Percentiles rank a stretch among this genome's conserved stretches.
phyloP scores from a whole-genome alignment of 1,140 invertebrate species.

The Bombus pascuorum region DNA sequence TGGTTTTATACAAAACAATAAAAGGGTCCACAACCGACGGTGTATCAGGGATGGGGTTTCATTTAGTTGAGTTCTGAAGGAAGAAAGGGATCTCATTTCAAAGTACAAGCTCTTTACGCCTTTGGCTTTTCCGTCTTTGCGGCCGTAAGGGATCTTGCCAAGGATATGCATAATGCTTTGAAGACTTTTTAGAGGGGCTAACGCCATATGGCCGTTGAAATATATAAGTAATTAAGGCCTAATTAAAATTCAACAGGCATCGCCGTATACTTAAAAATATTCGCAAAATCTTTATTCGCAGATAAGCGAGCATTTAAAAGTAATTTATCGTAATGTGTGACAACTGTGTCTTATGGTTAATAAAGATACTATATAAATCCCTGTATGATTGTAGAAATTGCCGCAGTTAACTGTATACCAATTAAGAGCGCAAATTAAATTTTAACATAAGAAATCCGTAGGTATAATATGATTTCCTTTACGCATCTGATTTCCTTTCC shows the following conservation, averaged over 20 bases:
- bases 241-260: slow-evolving; percentile 10
- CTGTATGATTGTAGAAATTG: neutral
- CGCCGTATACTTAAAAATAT: neutral
- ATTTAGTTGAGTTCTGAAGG: slow-evolving; percentile 77
- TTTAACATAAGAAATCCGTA: neutral
- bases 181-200: slow-evolving; percentile 65
- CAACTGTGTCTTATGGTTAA: neutral
- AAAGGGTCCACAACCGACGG: slow-evolving; percentile 69
- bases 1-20: slow-evolving; percentile 67
- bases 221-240: slow-evolving; percentile 73
- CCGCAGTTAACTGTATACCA: neutral
- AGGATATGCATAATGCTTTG: slow-evolving; percentile 73
- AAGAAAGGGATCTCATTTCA: slow-evolving; percentile 77
- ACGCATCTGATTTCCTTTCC: too few species aligned
- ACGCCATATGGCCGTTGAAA: slow-evolving; percentile 28
- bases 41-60: slow-evolving; percentile 65
- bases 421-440: neutral
- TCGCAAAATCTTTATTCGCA: neutral
- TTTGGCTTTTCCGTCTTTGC: slow-evolving; percentile 72
- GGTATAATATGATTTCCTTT: too few species aligned
- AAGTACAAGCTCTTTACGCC: slow-evolving; percentile 74
- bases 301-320: neutral
- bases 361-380: too few species aligned
- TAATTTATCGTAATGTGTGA: neutral
- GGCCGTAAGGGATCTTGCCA: slow-evolving; percentile 69